phyloP scores from a whole-genome alignment of 2,797 vertebrate species.

The Pangasius larnaudii region DNA sequence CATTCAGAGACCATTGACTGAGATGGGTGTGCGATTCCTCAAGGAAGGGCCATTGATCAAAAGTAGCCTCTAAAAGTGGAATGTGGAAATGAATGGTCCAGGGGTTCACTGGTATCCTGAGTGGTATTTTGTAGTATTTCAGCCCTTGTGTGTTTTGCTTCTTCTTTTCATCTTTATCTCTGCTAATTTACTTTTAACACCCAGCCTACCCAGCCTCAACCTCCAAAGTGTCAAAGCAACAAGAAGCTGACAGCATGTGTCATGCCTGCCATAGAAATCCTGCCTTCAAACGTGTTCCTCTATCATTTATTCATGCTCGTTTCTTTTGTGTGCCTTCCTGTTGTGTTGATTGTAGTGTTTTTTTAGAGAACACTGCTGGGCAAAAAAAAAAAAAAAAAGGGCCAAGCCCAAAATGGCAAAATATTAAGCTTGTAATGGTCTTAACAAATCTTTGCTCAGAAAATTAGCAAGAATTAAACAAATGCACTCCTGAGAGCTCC shows the following conservation, averaged over 20 bases:
- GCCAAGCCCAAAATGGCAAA: too few species aligned
- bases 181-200: constrained; percentile 42
- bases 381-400: too few species aligned
- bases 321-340: constrained; percentile 44
- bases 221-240: constrained; percentile 34
- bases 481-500: too few species aligned
- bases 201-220: constrained; percentile 12
- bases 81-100: constrained; percentile 73
- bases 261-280: constrained; percentile 29
- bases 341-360: constrained; percentile 43
- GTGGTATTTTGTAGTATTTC: neutral
- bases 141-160: constrained; percentile 15
- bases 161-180: constrained; percentile 33
- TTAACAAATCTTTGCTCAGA: too few species aligned
- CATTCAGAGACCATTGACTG: constrained; percentile 72
- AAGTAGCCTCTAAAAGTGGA: constrained; percentile 60
- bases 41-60: constrained; percentile 74
- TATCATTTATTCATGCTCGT: constrained; percentile 51
- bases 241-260: constrained; percentile 29
- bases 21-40: constrained; percentile 70
- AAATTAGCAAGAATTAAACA: too few species aligned
- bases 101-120: constrained; percentile 68
- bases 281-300: constrained; percentile 33
- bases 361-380: neutral
- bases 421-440: too few species aligned